Evolutionary conservation across 1,140 invertebrate species (phyloP).

Genomic region (Sitophilus oryzae): DNA sequence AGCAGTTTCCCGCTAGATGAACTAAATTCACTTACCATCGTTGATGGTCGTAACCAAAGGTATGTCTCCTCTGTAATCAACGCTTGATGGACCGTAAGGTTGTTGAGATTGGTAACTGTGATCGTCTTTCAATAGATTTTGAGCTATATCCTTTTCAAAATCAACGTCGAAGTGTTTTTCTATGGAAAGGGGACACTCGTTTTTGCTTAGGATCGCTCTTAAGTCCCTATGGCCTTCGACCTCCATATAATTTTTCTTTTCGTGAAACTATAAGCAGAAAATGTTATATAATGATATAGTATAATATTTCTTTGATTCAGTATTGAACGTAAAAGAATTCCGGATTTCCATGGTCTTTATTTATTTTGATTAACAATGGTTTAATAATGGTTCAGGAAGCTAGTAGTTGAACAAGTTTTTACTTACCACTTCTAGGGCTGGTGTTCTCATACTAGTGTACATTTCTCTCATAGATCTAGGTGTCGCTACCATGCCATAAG

Average conservation of each 20-base stretch:
- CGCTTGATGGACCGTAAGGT: slow-evolving; percentile 12
- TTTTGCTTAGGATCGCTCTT: slow-evolving; percentile 34
- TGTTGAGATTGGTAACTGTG: slow-evolving; percentile 30
- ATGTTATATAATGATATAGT: too few species aligned
- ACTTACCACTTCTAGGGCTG: slow-evolving; percentile 45
- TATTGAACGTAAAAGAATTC: too few species aligned
- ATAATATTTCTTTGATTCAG: too few species aligned
- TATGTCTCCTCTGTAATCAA: slow-evolving; percentile 61
- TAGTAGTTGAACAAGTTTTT: too few species aligned
- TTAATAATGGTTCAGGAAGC: background rate
- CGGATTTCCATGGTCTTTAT: too few species aligned
- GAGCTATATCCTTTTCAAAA: slow-evolving; percentile 22
- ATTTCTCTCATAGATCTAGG: slow-evolving; percentile 49
- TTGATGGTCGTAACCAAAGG: slow-evolving; percentile 61
- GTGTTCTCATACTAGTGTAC: slow-evolving; percentile 37
- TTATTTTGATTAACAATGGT: too few species aligned
- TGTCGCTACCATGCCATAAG: slow-evolving; percentile 49
- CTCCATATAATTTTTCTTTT: slow-evolving; percentile 48
- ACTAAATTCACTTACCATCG: slow-evolving; percentile 49
- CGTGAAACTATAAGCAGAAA: slow-evolving; percentile 44
- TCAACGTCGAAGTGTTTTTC: slow-evolving; percentile 22
- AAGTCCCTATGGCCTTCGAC: slow-evolving; percentile 42
- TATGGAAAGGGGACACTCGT: slow-evolving; percentile 36
- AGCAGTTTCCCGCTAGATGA: too few species aligned
- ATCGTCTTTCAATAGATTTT: slow-evolving; percentile 31